phyloP scores from a whole-genome alignment of 2,113 vertebrate genomes.

The Oriolus oriolus region DNA sequence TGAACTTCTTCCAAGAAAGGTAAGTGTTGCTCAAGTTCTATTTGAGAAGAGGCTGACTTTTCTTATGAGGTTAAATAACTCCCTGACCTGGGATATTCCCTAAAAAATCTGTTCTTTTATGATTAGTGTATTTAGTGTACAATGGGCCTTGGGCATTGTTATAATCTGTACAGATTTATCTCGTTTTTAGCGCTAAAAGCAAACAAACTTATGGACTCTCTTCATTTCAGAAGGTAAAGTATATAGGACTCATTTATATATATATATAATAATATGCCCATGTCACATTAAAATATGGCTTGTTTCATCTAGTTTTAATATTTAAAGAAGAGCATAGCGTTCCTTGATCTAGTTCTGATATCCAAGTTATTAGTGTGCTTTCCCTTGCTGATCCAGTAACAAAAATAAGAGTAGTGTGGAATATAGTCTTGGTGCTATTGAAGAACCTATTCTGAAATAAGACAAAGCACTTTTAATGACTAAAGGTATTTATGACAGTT shows the following conservation, averaged over 20 bases:
- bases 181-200: background rate
- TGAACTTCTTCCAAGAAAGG: constrained; percentile 44
- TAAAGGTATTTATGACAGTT: background rate
- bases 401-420: background rate
- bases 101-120: background rate
- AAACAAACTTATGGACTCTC: background rate
- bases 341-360: background rate
- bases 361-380: background rate
- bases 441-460: background rate
- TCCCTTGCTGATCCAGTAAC: background rate
- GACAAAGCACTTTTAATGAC: background rate
- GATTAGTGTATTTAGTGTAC: background rate
- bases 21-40: constrained; percentile 19
- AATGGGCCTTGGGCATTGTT: background rate
- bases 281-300: background rate
- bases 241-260: background rate
- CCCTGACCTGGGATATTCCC: background rate
- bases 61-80: background rate
- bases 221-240: background rate
- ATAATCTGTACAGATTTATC: background rate
- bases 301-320: background rate
- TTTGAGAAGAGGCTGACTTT: background rate
- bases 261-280: background rate
- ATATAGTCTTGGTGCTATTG: background rate
- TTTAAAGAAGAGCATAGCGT: background rate